Evolutionary conservation across 2,797 vertebrate species (phyloP).

Genomic region (Sebastes matsubarae): DNA sequence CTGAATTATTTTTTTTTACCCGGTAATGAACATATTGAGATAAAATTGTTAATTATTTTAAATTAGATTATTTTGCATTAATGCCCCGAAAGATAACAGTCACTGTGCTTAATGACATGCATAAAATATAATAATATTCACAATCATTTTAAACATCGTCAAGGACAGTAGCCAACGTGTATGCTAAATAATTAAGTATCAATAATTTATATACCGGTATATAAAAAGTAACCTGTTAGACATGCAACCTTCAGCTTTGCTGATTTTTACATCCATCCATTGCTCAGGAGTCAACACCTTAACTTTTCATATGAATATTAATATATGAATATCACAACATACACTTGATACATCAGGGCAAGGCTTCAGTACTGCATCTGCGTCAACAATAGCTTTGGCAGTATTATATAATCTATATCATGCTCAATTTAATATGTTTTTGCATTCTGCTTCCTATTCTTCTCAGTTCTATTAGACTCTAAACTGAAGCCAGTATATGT

Average conservation of each 20-base stretch:
- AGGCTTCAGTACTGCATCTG: background rate
- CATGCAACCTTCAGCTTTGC: background rate
- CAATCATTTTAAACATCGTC: too few species aligned
- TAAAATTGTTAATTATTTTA: background rate
- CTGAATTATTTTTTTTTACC: background rate
- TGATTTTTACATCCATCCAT: background rate
- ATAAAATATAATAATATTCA: too few species aligned
- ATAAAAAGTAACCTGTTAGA: too few species aligned
- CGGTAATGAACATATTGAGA: background rate
- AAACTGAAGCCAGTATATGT: background rate
- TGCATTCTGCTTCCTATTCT: background rate
- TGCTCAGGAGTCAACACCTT: background rate
- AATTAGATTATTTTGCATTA: too few species aligned
- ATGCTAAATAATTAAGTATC: too few species aligned
- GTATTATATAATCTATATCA: background rate
- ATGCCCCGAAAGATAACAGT: too few species aligned
- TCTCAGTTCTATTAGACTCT: background rate
- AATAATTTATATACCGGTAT: too few species aligned
- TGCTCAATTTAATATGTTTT: background rate
- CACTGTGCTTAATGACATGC: too few species aligned
- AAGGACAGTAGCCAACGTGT: too few species aligned
- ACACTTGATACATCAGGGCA: background rate
- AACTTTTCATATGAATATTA: background rate
- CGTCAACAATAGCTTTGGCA: background rate
- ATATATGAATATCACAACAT: background rate